Evolutionary conservation across 2,797 vertebrate genomes (phyloP).

Genomic region (Gymnopithys bicolor): DNA sequence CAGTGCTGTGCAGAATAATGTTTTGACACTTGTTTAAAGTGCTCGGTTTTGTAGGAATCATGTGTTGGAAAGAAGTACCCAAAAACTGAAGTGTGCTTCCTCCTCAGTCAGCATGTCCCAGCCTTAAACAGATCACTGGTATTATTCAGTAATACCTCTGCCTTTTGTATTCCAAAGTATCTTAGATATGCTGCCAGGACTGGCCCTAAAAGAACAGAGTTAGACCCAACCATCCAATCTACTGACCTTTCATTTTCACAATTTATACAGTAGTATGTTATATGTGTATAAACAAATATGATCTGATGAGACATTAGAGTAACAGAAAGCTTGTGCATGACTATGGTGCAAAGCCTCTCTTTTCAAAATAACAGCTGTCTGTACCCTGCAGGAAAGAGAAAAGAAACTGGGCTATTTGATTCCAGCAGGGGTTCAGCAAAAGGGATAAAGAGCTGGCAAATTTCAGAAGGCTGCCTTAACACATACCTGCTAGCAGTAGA

Average conservation of each 20-base stretch:
- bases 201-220: background rate
- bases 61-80: background rate
- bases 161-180: background rate
- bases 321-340: background rate
- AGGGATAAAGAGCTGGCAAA: background rate
- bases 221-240: background rate
- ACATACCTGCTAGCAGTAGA: background rate
- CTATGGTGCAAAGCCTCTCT: background rate
- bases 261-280: background rate
- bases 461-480: background rate
- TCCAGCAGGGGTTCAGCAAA: background rate
- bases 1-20: background rate
- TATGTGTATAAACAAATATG: background rate
- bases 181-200: background rate
- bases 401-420: background rate
- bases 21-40: background rate
- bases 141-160: background rate
- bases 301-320: background rate
- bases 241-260: background rate
- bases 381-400: constrained; percentile 23
- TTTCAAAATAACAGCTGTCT: constrained; percentile 53
- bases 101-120: background rate
- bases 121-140: background rate
- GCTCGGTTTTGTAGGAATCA: background rate
- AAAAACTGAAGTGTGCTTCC: background rate